Base-by-base conservation (phyloP, 2,797 vertebrate genomes). In the Champsocephalus esox region DNA sequence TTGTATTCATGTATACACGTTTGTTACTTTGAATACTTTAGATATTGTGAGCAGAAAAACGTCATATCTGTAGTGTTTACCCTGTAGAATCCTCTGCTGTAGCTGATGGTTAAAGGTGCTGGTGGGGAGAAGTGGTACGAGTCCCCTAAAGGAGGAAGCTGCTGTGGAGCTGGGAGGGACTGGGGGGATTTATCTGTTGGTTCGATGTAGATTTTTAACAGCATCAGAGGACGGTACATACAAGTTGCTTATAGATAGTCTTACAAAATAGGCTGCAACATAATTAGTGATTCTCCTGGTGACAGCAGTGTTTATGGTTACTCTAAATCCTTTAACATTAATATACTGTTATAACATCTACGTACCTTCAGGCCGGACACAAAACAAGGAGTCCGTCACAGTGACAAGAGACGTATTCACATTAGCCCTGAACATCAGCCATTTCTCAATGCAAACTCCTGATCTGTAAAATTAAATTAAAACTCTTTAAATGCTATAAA, bases 341-440 rank as follows among this genome's bases (percentile, higher is more conserved):
- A 44, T 12, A 19, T 50, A 21, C 28, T 59, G 8, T 14, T 4
- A 58, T 45, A 41, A 32, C 12, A 51, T 54, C 16, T 14, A 24
- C 41, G 80, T 83, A 95, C 95, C 92, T 70, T 80, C 55, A 73
- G 76, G 49, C 21, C n/a, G 80, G 38, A 96, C 81, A 77, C 95
- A 96, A 83, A 95, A 93, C 59, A 92, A 73, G 14, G 90, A 83
- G 77, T 94, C 93, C 0, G 90, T 93, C 70, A 88, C 82, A 13
- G 91, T 93, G 73, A 95, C 60, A 8, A 93, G 87, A 57, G 89
- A 82, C 13, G 88, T 88, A 77, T 95, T 80, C 65, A 95, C 85
- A 5, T 95, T 95, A 49, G 93, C 87, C 83, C 63, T 85, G 83
- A 95, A 96, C 79, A 96, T 88, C 63, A 95, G 76, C 94, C 94